Base-by-base conservation (phyloP, 2,797 vertebrate genomes). In the Rhynchonycteris naso region DNA sequence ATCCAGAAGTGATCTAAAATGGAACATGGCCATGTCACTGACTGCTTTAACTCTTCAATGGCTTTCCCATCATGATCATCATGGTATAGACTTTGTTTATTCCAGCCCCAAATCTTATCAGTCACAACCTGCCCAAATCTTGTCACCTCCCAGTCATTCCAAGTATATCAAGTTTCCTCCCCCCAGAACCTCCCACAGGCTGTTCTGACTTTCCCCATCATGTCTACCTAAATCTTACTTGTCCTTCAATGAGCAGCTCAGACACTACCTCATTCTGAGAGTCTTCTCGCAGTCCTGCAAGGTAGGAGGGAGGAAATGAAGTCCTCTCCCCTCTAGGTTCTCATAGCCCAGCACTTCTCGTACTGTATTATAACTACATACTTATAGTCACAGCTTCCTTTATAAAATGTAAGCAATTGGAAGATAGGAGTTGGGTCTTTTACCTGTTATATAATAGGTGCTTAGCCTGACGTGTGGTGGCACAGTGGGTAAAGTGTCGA, bases 21-120 rank as follows among this genome's bases (percentile, higher is more conserved):
- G 26, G 58, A 74, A 59, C n/a, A 47, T 74, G 47, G 61, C 43
- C 47, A 9, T 33, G 38, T 69, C 14, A 33, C 28, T 82, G 43
- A 63, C 71, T 91, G 69, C 19, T 47, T 68, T 86, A 75, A 76
- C 21, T 14, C 24, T 66, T 56, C 35, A 59, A 0, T 58, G 30
- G 19, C 26, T 94, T 94, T 94, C 84, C 54, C 10, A 69, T 66
- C 54, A 59, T 71, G 47, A 68, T 59, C 59, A 75, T 88, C 58
- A 78, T 66, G 43, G 43, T 43, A 72, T 56, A 56, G 38, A 50
- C 4, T 50, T 68, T 19, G 24, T 54, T 43, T 1, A 2, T 35
- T 50, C 59, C 26, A 52, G 28, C 30, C 63, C 68, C 59, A 90
- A 68, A 86, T 47, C 5, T 72, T 15, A 58, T 22, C 65, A 65